These are phyloP conservation scores for Poecile atricapillus DNA, from an alignment of 2,113 vertebrate species.

Conservation along the genomic window DNA sequence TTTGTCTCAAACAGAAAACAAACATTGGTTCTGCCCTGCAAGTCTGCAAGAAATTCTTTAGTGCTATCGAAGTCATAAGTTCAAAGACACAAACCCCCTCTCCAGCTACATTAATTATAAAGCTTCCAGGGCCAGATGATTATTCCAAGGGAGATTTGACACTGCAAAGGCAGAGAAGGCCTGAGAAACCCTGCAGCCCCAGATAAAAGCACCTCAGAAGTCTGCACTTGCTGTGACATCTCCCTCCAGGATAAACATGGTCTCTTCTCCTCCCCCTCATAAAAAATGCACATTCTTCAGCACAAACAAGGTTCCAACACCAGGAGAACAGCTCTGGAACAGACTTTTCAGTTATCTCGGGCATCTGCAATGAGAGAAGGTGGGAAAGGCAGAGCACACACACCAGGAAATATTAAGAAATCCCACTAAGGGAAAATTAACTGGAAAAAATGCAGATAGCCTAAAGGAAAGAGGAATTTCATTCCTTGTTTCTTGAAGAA, in stretches of 20 bases:
- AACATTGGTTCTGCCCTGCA: neutral
- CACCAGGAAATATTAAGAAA: neutral
- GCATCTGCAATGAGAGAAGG: neutral
- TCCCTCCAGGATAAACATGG: slow-evolving; percentile 35
- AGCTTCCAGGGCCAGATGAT: slow-evolving; percentile 3
- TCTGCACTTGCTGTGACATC: slow-evolving; percentile 22
- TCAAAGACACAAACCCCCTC: slow-evolving; percentile 31
- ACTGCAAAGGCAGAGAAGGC: slow-evolving; percentile 27
- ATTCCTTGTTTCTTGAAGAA: neutral
- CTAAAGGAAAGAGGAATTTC: neutral
- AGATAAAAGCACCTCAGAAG: slow-evolving; percentile 56
- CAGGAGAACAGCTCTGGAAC: neutral
- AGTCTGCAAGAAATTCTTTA: neutral
- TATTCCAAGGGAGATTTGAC: slow-evolving; percentile 29
- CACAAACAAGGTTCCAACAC: neutral
- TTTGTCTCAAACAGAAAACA: neutral
- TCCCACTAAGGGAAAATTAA: neutral
- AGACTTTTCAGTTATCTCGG: neutral
- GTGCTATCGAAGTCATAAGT: neutral
- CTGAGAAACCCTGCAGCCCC: slow-evolving; percentile 8
- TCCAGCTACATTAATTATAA: slow-evolving; percentile 37
- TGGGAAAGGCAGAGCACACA: neutral
- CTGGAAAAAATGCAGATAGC: neutral
- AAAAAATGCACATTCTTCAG: slow-evolving; percentile 11
- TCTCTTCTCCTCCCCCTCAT: neutral